A percentile compares a stretch with the other conserved stretches of the same genome.
Evolutionary conservation across 2,888 invertebrate genomes (phyloP).

Genomic region (Anthophora plumipes): DNA sequence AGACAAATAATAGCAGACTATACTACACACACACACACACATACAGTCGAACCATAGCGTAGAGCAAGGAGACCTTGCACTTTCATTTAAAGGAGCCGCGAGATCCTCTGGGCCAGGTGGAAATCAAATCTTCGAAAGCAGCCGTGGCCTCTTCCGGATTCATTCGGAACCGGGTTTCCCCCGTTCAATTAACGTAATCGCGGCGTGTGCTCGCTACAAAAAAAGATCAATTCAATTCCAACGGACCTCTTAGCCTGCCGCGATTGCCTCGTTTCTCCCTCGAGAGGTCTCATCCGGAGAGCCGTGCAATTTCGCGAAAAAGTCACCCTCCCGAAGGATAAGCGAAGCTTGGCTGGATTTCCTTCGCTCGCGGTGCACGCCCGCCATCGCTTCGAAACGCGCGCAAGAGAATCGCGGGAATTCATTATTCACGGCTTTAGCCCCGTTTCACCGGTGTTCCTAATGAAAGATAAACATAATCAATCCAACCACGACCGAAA

Average conservation of each 20-base stretch:
- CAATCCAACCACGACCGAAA: conserved; percentile 79
- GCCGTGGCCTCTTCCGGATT: not conserved
- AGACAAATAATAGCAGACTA: not conserved
- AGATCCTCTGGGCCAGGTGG: not conserved
- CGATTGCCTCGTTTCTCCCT: conserved; percentile 40
- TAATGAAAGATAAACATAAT: conserved; percentile 84
- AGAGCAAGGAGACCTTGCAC: not conserved
- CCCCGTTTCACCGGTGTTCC: conserved; percentile 75
- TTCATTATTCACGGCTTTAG: conserved; percentile 80
- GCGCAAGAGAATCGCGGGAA: conserved; percentile 63
- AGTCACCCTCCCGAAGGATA: conserved; percentile 14
- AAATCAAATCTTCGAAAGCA: conserved; percentile 32
- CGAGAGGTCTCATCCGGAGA: conserved; percentile 31
- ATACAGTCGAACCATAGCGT: not conserved
- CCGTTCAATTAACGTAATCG: conserved; percentile 57
- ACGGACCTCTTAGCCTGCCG: conserved; percentile 5
- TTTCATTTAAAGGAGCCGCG: conserved; percentile 6
- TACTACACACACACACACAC: too few relatives aligned
- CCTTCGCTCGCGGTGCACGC: not conserved
- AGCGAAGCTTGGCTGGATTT: not conserved
- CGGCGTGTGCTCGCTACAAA: conserved; percentile 21
- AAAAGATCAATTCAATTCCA: conserved; percentile 53
- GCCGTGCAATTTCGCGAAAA: conserved; percentile 34
- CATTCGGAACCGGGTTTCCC: conserved; percentile 9
- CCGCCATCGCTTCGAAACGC: conserved; percentile 5